Percentiles rank a stretch among this genome's conserved stretches.
These are phyloP conservation scores for Deilephila porcellus DNA, from an alignment of 2,888 invertebrate species.

Conservation along the genomic window DNA sequence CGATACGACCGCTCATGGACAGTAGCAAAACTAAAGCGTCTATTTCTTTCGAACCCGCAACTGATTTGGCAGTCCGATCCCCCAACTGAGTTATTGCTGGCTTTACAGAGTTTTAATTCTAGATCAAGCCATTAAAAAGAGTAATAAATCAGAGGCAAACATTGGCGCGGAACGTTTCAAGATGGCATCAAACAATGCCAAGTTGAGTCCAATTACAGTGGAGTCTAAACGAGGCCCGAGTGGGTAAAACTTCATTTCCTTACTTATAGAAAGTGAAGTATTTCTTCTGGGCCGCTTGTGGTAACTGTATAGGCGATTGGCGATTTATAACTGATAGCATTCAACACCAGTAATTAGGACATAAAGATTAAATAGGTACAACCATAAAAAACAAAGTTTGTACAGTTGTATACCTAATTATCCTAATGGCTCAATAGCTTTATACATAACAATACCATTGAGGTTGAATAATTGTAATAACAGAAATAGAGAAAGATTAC, in stretches of 20 bases:
- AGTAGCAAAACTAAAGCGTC: too few species aligned
- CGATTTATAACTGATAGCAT: conserved; percentile 24
- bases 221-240: conserved; percentile 72
- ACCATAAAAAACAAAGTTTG: too few species aligned
- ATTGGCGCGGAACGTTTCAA: conserved; percentile 53
- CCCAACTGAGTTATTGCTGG: not conserved
- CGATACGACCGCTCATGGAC: too few species aligned
- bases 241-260: conserved; percentile 77
- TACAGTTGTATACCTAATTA: too few species aligned
- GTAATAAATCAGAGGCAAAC: conserved; percentile 53
- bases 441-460: too few species aligned
- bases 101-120: not conserved
- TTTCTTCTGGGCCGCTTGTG: conserved; percentile 61
- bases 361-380: not conserved
- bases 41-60: too few species aligned
- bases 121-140: conserved; percentile 46
- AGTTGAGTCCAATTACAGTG: conserved; percentile 74
- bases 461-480: too few species aligned
- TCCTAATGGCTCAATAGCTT: too few species aligned
- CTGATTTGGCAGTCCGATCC: too few species aligned
- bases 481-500: too few species aligned
- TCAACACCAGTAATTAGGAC: not conserved
- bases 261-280: conserved; percentile 75
- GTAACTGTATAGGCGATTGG: conserved; percentile 40
- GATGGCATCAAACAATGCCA: conserved; percentile 72